These are phyloP conservation scores for Papilio helenus DNA, from an alignment of 1,140 invertebrate genomes.

Conservation along the genomic window DNA sequence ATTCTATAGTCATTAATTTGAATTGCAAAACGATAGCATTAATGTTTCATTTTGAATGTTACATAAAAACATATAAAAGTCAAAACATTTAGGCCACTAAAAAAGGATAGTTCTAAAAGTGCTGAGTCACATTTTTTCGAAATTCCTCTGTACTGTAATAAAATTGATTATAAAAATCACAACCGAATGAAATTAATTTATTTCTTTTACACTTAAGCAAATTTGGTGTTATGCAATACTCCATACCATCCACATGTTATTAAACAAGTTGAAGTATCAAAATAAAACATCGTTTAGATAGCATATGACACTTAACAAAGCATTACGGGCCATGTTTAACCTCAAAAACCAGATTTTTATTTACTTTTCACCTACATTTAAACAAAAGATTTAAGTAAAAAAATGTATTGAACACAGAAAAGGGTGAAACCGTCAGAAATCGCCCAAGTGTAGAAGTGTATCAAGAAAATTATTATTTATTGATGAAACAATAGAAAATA, in stretches of 20 bases:
- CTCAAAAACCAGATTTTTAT: background rate
- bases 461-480: background rate
- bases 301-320: background rate
- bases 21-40: background rate
- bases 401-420: background rate
- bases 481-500: background rate
- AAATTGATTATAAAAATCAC: constrained; percentile 3
- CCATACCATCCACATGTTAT: background rate
- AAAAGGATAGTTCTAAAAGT: background rate
- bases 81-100: constrained; percentile 15
- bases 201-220: background rate
- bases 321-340: background rate
- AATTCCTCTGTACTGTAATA: background rate
- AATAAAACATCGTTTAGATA: background rate
- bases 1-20: background rate
- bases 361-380: no score
- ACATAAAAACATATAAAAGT: constrained; percentile 2
- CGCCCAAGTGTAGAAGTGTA: background rate
- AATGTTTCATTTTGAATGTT: background rate
- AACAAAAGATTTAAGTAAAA: background rate
- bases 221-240: background rate
- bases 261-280: background rate
- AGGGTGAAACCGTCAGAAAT: background rate
- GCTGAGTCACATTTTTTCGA: constrained; percentile 30
- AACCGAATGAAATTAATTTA: background rate